Evolutionary conservation across 2,113 vertebrate genomes (phyloP).

Genomic region (Gorsachius goisagi): DNA sequence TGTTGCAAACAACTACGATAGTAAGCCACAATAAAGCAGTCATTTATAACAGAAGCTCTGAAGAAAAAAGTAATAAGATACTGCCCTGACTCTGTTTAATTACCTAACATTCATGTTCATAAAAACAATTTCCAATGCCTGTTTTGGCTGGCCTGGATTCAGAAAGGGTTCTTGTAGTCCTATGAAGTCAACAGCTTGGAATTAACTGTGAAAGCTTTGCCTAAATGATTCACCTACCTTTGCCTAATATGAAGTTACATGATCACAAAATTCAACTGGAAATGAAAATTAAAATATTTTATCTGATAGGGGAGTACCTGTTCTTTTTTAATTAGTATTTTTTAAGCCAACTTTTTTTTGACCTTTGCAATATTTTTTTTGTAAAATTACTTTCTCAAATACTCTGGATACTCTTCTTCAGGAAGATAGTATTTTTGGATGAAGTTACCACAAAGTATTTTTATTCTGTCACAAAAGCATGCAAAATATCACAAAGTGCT

Average conservation of each 20-base stretch:
- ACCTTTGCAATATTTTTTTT: neutral
- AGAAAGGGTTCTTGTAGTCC: conserved; percentile 24
- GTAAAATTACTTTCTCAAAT: neutral
- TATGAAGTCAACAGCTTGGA: conserved; percentile 30
- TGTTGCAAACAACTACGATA: conserved; percentile 7
- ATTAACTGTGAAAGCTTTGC: neutral
- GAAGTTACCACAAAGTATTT: neutral
- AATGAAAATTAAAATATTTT: neutral
- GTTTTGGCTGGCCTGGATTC: conserved; percentile 53
- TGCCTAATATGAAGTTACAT: neutral
- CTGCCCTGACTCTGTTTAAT: conserved; percentile 31
- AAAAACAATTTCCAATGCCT: conserved; percentile 59
- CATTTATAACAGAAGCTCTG: conserved; percentile 40
- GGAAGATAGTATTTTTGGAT: neutral
- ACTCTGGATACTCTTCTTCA: neutral
- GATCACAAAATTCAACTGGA: neutral
- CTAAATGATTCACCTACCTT: neutral
- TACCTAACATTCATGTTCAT: conserved; percentile 44
- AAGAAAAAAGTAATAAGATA: conserved; percentile 44
- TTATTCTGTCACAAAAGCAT: neutral
- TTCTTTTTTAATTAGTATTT: neutral
- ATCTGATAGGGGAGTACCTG: neutral
- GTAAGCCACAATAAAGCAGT: conserved; percentile 42
- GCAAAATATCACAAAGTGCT: neutral
- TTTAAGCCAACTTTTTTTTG: neutral